These are phyloP conservation scores for Tridacna crocea DNA, from an alignment of 2,888 invertebrate species.

Conservation along the genomic window DNA sequence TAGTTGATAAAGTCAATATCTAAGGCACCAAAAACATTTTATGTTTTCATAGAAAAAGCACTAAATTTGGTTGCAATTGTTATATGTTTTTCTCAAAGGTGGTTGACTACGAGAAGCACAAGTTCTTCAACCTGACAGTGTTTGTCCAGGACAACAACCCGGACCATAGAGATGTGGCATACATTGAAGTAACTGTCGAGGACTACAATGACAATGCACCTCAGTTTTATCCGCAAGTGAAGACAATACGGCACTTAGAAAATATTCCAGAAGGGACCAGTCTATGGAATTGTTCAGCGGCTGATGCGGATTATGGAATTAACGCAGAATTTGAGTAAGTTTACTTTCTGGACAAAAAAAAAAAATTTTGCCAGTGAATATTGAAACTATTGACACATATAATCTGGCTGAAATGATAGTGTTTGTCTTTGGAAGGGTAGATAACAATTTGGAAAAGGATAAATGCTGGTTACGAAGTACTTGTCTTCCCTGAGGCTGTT, in stretches of 20 bases:
- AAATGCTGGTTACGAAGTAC: not conserved
- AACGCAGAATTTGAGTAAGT: slow-evolving; percentile 80
- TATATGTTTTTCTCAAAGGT: slow-evolving; percentile 62
- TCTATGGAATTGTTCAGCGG: slow-evolving; percentile 96
- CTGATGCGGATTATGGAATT: slow-evolving; percentile 97
- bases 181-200: slow-evolving; percentile 98
- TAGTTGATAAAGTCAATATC: no score
- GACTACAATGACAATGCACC: slow-evolving; percentile 99
- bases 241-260: slow-evolving; percentile 90
- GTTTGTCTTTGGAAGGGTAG: not conserved
- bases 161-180: slow-evolving; percentile 90
- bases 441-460: not conserved
- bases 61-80: not conserved
- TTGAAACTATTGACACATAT: not conserved
- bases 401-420: not conserved
- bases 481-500: not conserved
- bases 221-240: slow-evolving; percentile 88
- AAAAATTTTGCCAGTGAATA: not conserved
- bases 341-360: not conserved
- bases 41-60: no score
- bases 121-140: slow-evolving; percentile 81
- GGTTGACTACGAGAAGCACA: slow-evolving; percentile 80
- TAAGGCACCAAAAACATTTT: no score
- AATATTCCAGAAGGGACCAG: slow-evolving; percentile 95
- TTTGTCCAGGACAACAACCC: slow-evolving; percentile 79